Conservation (phyloP, 2,888 invertebrate genomes). For the Cheilosia soror region DNA sequence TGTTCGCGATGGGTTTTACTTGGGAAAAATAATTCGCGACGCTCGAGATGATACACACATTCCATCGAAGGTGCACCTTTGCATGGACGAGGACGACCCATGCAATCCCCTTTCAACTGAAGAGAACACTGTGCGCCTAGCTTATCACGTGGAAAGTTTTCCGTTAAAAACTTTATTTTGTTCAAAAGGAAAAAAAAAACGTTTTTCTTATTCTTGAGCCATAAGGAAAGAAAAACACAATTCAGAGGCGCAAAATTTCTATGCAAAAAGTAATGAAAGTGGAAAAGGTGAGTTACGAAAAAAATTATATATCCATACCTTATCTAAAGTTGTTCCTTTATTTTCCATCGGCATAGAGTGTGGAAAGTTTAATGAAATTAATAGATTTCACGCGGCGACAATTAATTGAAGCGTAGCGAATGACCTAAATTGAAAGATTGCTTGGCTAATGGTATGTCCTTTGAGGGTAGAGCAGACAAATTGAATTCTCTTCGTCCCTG, state of each 20-base stretch:
- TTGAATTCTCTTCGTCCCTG: slow-evolving; percentile 52
- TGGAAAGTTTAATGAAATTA: slow-evolving; percentile 70
- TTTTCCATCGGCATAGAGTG: slow-evolving; percentile 41
- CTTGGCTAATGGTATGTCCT: slow-evolving; percentile 44
- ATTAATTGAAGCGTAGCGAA: slow-evolving; percentile 70
- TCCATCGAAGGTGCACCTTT: slow-evolving; percentile 9
- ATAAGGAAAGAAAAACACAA: not conserved
- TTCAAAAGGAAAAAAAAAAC: slow-evolving; percentile 64
- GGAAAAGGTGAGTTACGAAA: slow-evolving; percentile 57
- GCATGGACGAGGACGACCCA: not conserved
- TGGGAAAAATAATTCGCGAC: slow-evolving; percentile 66
- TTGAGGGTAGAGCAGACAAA: slow-evolving; percentile 26
- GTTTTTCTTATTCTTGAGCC: slow-evolving; percentile 50
- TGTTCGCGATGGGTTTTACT: slow-evolving; percentile 13
- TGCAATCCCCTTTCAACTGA: not conserved
- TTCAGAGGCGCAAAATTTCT: not conserved
- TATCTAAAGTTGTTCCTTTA: slow-evolving; percentile 44
- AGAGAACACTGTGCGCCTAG: slow-evolving; percentile 48
- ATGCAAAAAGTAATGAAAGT: slow-evolving; percentile 62
- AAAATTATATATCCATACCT: not conserved
- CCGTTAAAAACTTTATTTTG: slow-evolving; percentile 65
- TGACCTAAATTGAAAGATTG: slow-evolving; percentile 71
- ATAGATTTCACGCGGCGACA: slow-evolving; percentile 68
- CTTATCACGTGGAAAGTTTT: slow-evolving; percentile 68
- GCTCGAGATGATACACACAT: slow-evolving; percentile 57